Base-by-base conservation (phyloP, 2,113 vertebrate species). In the Ellobius talpinus region DNA sequence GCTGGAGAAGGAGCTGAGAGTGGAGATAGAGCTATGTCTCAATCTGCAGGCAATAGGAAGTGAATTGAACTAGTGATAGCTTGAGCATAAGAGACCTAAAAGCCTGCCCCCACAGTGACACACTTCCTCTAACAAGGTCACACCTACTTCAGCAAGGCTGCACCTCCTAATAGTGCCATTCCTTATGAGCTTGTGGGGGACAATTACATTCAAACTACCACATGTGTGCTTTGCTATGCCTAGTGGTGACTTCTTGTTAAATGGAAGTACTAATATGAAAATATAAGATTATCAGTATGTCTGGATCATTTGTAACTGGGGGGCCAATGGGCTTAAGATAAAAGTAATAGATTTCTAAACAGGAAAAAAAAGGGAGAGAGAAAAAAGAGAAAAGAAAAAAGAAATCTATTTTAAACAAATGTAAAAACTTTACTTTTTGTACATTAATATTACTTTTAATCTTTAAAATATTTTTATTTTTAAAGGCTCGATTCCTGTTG, bases 401-500 rank as follows among this genome's bases (percentile, higher is more conserved):
- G 66, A 26, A 58, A 72, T 50, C 26, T 45, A 17, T 45, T 81
- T 81, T 94, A 94, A 88, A 14, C 74, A 79, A 88, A 87, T 79
- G 19, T 17, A 33, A 90, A 92, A 87, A 31, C 6, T 68, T 63
- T 72, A 45, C 36, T 68, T 87, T 85, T 45, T 45, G 58, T 61
- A 55, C 17, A 52, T 1, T 72, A 65, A 93, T 90, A 63, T 23
- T 87, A 96, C 12, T 93, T 89, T 87, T 94, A 78, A 90, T 90
- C 76, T 96, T 93, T 79, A 58, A 72, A 90, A 68, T 92, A 96
- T 96, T 97, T 92, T 97, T 94, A 98, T 98, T 97, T 94, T 97
- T 78, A 23, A 96, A 99, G 99, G 99, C 99, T 66, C 99, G 99
- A 92, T 99, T 99, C 98, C 99, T 99, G 96, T 98, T 99, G 94